These are phyloP conservation scores for Lagenorhynchus albirostris DNA, from an alignment of 2,113 vertebrate species.

Conservation along the genomic window DNA sequence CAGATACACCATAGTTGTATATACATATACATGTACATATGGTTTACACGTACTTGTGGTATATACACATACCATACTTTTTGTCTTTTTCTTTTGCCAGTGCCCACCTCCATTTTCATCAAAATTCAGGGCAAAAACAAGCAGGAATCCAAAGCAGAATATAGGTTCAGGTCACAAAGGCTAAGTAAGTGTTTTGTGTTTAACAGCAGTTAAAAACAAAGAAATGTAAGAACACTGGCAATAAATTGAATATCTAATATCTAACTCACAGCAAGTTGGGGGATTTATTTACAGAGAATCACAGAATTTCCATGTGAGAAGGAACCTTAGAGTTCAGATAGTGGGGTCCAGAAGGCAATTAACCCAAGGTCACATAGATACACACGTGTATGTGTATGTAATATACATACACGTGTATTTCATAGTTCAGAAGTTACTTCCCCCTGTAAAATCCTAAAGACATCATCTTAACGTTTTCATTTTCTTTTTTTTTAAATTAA, in stretches of 20 bases:
- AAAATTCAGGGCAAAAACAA: not conserved
- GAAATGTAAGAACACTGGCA: constrained; percentile 2
- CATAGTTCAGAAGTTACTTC: not conserved
- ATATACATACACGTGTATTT: not conserved
- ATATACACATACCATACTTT: not conserved
- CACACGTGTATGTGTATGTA: not conserved
- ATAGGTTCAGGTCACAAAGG: not conserved
- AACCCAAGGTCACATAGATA: not conserved
- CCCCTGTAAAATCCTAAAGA: constrained; percentile 33
- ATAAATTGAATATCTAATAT: not conserved
- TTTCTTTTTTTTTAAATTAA: too few species aligned
- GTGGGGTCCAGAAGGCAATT: not conserved
- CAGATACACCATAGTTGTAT: not conserved
- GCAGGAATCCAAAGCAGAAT: not conserved
- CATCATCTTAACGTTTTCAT: not conserved
- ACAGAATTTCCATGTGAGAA: not conserved
- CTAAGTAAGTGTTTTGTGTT: constrained; percentile 23
- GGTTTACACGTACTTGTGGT: not conserved
- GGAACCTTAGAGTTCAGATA: not conserved
- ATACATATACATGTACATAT: not conserved
- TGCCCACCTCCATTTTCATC: not conserved
- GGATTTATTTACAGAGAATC: not conserved
- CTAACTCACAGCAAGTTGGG: not conserved
- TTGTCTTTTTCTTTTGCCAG: not conserved
- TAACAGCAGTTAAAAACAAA: not conserved